Base-by-base conservation (phyloP, 2,888 invertebrate species). In the Ochropleura leucogaster region DNA sequence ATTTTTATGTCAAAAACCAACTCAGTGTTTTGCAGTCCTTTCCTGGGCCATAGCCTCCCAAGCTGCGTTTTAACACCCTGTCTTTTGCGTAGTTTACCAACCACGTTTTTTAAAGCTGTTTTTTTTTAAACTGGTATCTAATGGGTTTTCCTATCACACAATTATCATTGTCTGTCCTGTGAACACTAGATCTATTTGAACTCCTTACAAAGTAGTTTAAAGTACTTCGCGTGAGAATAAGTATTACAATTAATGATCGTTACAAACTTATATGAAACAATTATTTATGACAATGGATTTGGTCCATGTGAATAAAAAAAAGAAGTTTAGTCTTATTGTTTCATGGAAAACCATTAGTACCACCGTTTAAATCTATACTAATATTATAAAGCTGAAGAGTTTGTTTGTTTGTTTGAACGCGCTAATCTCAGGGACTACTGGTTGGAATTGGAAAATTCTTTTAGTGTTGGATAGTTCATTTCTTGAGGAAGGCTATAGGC, bases 231-330 rank as follows among this genome's bases (percentile, higher is more conserved):
- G 40, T 63, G 63, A 57, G 55, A 62, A 62, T 62, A 16, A 74
- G 59, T 30, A 20, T 57, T 40, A 12, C 14, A 71, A 63, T 46
- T 63, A 55, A 55, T 63, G 5, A 55, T 30, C 62, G 4, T 71
- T 49, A 60, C 7, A 44, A 20, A n/a, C n/a, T 62, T 44, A 62
- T 40, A 60, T 46, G 59, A 60, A 42, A 78, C 12, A 3, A n/a
- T 30, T 12, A 42, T 10, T 30, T 57, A 30, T 6, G 4, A 14
- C 16, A 73, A 73, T 30, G 49, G 5, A 12, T 73, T 73, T 59
- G 14, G 9, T 40, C 18, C 62, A 40, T 63, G 55, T 20, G 72
- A 79, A 75, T 53, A 10, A 18, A 46, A 40, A 47, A 63, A 16
- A 18, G 6, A 53, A 4, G 5, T 10, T 16, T 8, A 16, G 20